Conservation (phyloP, 2,113 vertebrate genomes). For the Salvator merianae region DNA sequence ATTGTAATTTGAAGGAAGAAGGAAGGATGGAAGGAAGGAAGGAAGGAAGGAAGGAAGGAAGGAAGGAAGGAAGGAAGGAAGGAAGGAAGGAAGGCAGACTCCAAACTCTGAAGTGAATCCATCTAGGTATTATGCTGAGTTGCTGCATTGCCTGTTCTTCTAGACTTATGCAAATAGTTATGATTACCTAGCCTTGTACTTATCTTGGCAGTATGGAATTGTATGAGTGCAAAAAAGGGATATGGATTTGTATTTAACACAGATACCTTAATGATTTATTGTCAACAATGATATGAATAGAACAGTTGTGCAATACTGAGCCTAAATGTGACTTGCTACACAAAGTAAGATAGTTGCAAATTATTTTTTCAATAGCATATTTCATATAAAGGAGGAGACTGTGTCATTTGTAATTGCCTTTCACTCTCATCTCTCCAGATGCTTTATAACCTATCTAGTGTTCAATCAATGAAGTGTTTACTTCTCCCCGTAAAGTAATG, state of each 20-base stretch:
- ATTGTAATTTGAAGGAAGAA: too few species aligned
- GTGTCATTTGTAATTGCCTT: slow-evolving; percentile 27
- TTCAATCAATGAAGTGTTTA: slow-evolving; percentile 22
- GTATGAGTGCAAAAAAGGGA: background rate
- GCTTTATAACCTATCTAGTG: slow-evolving; percentile 19
- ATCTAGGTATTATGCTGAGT: too few species aligned
- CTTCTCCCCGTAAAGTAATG: background rate
- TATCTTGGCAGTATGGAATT: background rate
- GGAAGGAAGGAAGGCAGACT: too few species aligned
- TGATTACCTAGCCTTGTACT: background rate
- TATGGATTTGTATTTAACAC: background rate
- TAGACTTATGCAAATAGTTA: background rate
- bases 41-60: too few species aligned
- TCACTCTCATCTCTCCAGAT: background rate
- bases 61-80: too few species aligned
- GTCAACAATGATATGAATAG: background rate
- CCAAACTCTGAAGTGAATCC: background rate
- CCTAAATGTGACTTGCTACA: slow-evolving; percentile 21
- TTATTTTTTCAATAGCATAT: slow-evolving; percentile 17
- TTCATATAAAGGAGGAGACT: slow-evolving; percentile 34
- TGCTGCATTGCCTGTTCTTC: background rate
- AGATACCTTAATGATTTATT: background rate
- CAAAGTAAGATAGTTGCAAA: slow-evolving; percentile 13
- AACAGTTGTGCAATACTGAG: background rate
- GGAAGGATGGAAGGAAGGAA: too few species aligned